phyloP scores from a whole-genome alignment of 1,140 invertebrate species.

The Drosophila kurseongensis region DNA sequence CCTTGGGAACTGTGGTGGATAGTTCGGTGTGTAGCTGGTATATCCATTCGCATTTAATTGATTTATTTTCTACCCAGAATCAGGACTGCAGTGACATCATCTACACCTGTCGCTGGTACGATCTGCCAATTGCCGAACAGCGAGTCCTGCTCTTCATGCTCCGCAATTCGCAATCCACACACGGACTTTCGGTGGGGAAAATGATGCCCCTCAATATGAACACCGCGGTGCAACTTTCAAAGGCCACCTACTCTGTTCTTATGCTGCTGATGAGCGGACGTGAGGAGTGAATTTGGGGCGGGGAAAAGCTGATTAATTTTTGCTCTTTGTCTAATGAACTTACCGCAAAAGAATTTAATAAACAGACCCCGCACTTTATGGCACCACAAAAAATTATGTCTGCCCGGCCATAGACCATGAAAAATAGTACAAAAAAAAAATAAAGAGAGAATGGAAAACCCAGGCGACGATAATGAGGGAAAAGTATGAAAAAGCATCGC shows the following conservation, averaged over 20 bases:
- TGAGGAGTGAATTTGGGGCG: constrained; percentile 3
- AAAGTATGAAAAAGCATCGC: constrained; percentile 67
- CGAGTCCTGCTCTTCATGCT: not conserved
- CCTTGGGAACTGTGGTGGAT: too few relatives aligned
- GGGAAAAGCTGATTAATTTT: constrained; percentile 65
- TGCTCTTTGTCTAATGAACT: constrained; percentile 81
- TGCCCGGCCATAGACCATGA: constrained; percentile 38
- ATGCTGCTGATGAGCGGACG: constrained; percentile 26
- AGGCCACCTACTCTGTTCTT: constrained; percentile 22
- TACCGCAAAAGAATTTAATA: constrained; percentile 74
- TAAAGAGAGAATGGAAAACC: constrained; percentile 3
- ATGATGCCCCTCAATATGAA: constrained; percentile 31
- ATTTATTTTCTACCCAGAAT: too few relatives aligned
- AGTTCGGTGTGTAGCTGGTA: too few relatives aligned
- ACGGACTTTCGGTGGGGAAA: constrained; percentile 16
- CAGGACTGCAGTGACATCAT: too few relatives aligned
- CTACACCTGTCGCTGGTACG: too few relatives aligned
- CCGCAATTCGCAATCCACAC: not conserved
- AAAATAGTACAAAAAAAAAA: constrained; percentile 54
- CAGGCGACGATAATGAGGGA: constrained; percentile 33
- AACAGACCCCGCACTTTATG: constrained; percentile 69
- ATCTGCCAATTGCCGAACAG: too few relatives aligned
- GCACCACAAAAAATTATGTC: constrained; percentile 61
- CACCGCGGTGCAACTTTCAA: constrained; percentile 33
- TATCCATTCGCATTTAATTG: too few relatives aligned